Conservation (phyloP, 2,888 invertebrate genomes). For the Sesamia inferens region DNA sequence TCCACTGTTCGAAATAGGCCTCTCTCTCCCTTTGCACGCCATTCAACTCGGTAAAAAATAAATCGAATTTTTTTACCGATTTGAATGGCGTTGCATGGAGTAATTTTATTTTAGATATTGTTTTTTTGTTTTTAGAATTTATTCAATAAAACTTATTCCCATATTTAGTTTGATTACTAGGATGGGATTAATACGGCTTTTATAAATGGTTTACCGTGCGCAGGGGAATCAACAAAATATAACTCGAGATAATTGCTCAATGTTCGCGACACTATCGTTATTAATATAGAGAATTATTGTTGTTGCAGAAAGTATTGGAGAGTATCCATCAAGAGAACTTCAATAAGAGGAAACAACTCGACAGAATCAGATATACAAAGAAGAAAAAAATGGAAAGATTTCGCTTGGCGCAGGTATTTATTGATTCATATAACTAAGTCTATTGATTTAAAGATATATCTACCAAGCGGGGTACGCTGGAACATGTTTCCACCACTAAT, state of each 20-base stretch:
- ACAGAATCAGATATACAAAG: conserved; percentile 90
- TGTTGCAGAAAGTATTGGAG: conserved; percentile 89
- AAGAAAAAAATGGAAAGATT: conserved; percentile 90
- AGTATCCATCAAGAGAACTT: conserved; percentile 91
- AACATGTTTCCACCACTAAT: background rate
- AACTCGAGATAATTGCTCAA: background rate
- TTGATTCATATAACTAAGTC: background rate
- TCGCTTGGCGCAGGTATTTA: conserved; percentile 89
- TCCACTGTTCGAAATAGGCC: background rate
- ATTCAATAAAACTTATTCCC: background rate
- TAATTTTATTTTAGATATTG: too few species aligned
- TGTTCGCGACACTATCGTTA: background rate
- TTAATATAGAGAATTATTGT: background rate
- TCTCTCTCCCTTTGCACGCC: background rate
- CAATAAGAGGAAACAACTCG: conserved; percentile 90
- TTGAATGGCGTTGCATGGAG: too few species aligned
- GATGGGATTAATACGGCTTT: background rate
- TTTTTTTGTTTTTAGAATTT: background rate
- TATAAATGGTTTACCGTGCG: background rate
- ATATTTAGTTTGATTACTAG: background rate
- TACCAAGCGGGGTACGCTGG: background rate
- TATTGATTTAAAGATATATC: background rate
- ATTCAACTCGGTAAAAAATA: background rate
- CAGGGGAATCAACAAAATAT: background rate
- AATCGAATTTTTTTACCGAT: background rate